phyloP scores from a whole-genome alignment of 1,140 invertebrate species.

The Philopotamus ludificatus region DNA sequence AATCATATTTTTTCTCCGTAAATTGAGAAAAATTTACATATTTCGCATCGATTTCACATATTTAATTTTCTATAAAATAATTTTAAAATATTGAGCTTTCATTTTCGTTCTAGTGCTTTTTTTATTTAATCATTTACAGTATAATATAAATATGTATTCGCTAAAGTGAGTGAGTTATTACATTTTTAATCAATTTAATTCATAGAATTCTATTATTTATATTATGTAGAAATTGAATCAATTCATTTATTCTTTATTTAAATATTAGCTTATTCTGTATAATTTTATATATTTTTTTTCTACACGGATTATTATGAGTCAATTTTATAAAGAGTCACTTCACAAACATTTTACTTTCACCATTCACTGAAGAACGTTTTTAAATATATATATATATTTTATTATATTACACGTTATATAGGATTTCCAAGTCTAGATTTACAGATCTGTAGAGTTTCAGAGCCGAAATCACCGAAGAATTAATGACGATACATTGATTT shows the following conservation, averaged over 20 bases:
- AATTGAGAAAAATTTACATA: conserved; percentile 8
- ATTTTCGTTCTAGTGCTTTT: conserved; percentile 36
- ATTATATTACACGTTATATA: neutral
- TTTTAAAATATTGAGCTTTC: conserved; percentile 32
- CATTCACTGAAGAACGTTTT: conserved; percentile 11
- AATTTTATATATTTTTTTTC: conserved; percentile 25
- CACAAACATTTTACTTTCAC: conserved; percentile 20
- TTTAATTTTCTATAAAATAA: neutral
- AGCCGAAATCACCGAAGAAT: no score
- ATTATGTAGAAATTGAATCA: conserved; percentile 37
- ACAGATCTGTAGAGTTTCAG: conserved; percentile 23
- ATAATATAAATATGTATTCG: conserved; percentile 29
- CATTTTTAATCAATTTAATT: conserved; percentile 4
- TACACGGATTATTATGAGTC: conserved; percentile 33
- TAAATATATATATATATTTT: neutral
- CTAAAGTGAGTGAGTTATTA: conserved; percentile 37
- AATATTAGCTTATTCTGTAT: conserved; percentile 21
- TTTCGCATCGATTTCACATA: neutral
- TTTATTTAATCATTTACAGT: no score
- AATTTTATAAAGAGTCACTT: conserved; percentile 40
- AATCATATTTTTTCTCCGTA: neutral
- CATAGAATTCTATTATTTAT: conserved; percentile 34
- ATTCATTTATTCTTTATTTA: conserved; percentile 15
- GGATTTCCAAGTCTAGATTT: neutral
- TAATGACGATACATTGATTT: no score